These are phyloP conservation scores for Galleria mellonella DNA, from an alignment of 1,140 invertebrate species.

Conservation along the genomic window DNA sequence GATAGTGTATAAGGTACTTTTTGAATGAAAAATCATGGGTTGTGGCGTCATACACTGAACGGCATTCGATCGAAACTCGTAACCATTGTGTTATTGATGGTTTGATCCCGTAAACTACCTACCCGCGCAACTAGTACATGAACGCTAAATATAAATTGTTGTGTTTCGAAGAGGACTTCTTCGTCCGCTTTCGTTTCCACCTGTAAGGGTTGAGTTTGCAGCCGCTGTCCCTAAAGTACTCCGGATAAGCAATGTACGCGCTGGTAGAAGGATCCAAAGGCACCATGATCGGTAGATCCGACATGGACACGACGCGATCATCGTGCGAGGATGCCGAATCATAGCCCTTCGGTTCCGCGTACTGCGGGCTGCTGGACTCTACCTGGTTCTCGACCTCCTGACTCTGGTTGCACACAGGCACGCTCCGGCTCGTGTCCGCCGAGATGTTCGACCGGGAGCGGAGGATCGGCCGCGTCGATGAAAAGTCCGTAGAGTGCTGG, in stretches of 20 bases:
- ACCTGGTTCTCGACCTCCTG: conserved; percentile 32
- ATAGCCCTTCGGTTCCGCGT: conserved; percentile 43
- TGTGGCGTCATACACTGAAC: conserved; percentile 59
- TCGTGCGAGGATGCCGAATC: conserved; percentile 44
- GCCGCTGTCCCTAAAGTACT: conserved; percentile 48
- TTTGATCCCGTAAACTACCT: conserved; percentile 2
- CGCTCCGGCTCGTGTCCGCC: conserved; percentile 55
- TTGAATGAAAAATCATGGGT: conserved; percentile 33
- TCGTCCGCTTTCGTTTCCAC: conserved; percentile 36
- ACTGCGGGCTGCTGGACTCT: conserved; percentile 45
- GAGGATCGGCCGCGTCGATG: conserved; percentile 41
- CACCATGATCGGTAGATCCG: conserved; percentile 50
- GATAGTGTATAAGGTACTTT: background rate
- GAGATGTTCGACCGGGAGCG: conserved; percentile 53
- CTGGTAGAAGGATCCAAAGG: conserved; percentile 45
- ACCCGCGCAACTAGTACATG: conserved; percentile 62
- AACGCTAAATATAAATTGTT: conserved; percentile 72
- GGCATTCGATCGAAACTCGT: conserved; percentile 68
- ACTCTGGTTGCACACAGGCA: conserved; percentile 57
- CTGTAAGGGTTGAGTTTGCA: conserved; percentile 34
- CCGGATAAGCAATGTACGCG: conserved; percentile 55
- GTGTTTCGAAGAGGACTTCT: conserved; percentile 34
- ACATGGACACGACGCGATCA: conserved; percentile 42
- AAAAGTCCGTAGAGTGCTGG: conserved; percentile 49
- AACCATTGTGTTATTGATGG: conserved; percentile 30